Evolutionary conservation across 2,888 invertebrate genomes (phyloP).

Genomic region (Myathropa florea): DNA sequence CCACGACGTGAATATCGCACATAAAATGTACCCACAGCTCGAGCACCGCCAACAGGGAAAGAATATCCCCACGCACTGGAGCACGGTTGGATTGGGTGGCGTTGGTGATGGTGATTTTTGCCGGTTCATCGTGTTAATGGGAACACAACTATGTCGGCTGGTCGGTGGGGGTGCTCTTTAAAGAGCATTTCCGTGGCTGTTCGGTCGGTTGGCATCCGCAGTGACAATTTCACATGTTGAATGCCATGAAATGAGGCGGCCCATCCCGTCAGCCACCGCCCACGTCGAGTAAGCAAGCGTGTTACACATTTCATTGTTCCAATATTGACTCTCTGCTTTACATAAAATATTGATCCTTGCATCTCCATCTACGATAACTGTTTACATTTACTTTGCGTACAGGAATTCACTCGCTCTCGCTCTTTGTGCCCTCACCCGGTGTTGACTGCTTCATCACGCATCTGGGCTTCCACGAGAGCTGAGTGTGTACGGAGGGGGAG

Average conservation of each 20-base stretch:
- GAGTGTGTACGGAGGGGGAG: no score
- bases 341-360: constrained; percentile 34
- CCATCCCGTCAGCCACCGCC: not conserved
- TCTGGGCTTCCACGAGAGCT: not conserved
- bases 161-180: not conserved
- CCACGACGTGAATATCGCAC: not conserved
- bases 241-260: not conserved
- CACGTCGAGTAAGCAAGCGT: not conserved
- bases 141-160: not conserved
- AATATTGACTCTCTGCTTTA: constrained; percentile 21
- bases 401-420: not conserved
- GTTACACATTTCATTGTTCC: constrained; percentile 25
- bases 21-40: not conserved
- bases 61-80: not conserved
- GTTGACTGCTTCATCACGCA: constrained; percentile 9
- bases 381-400: constrained; percentile 25
- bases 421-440: not conserved
- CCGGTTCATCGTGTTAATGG: not conserved
- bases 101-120: not conserved
- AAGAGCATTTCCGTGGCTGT: not conserved
- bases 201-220: not conserved
- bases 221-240: constrained; percentile 16
- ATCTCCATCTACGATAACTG: constrained; percentile 23
- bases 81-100: not conserved
- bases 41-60: not conserved